Percentiles rank a stretch among this genome's conserved stretches.
Evolutionary conservation across 2,797 vertebrate species (phyloP).

Genomic region (Sarcophilus harrisii): DNA sequence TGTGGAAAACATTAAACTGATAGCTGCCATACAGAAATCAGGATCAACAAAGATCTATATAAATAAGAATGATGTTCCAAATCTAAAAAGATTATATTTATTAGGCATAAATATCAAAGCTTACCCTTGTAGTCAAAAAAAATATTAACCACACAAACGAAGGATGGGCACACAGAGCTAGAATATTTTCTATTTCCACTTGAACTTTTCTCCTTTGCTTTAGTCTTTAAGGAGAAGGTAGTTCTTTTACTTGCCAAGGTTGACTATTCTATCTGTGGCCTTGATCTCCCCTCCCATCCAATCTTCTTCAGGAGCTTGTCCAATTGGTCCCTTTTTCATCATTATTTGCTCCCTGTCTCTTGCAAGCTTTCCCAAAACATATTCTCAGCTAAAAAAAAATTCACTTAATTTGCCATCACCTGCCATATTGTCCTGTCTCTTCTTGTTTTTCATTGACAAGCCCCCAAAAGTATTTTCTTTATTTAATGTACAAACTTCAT

Average conservation of each 20-base stretch:
- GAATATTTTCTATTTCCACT: neutral
- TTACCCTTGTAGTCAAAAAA: neutral
- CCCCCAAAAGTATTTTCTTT: neutral
- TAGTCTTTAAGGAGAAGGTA: neutral
- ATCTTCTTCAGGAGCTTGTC: neutral
- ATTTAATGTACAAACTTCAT: neutral
- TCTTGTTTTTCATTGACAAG: neutral
- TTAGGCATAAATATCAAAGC: neutral
- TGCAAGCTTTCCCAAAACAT: neutral
- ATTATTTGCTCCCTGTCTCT: neutral
- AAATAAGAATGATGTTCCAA: neutral
- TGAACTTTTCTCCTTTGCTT: neutral
- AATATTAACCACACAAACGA: neutral
- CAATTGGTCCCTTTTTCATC: neutral
- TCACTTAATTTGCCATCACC: neutral
- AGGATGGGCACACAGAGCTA: neutral
- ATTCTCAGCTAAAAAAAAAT: neutral
- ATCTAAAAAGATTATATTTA: neutral
- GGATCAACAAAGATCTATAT: neutral
- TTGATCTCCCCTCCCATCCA: neutral
- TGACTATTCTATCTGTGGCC: neutral
- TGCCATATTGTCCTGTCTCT: neutral
- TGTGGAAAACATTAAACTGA: neutral
- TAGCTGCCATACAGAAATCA: neutral
- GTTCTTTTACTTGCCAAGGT: neutral